Conservation (phyloP, 1,140 invertebrate genomes). For the Brachionus asplanchnoidis region DNA sequence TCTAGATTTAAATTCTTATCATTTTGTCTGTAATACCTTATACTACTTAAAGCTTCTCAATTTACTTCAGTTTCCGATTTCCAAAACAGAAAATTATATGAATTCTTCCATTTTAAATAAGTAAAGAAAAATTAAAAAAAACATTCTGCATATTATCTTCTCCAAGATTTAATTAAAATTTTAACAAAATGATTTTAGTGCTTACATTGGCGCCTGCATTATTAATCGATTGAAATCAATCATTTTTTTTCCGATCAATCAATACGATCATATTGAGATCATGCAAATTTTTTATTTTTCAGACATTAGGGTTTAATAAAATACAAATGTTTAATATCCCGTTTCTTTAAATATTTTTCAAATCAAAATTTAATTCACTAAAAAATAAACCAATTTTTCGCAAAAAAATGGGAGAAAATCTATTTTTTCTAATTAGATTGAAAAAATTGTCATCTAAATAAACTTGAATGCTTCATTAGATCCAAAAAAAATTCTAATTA, state of each 20-base stretch:
- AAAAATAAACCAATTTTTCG: no score
- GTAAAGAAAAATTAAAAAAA: background rate
- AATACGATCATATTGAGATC: background rate
- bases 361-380: background rate
- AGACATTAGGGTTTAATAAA: background rate
- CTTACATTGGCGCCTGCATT: no score
- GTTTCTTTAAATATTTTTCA: background rate
- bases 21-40: background rate
- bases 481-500: background rate
- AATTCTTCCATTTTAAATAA: background rate
- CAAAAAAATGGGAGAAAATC: no score
- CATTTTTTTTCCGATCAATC: background rate
- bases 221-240: background rate
- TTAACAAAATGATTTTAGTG: no score
- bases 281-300: background rate
- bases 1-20: background rate
- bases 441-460: no score
- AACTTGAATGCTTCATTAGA: background rate
- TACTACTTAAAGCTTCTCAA: background rate
- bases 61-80: background rate
- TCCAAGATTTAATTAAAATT: no score
- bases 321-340: background rate
- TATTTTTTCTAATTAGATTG: no score
- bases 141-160: no score
- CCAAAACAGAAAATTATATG: background rate